Evolutionary conservation across 2,797 vertebrate genomes (phyloP), one percentile per base, ranked within the genome.

Genomic region (Pempheris klunzingeri): DNA sequence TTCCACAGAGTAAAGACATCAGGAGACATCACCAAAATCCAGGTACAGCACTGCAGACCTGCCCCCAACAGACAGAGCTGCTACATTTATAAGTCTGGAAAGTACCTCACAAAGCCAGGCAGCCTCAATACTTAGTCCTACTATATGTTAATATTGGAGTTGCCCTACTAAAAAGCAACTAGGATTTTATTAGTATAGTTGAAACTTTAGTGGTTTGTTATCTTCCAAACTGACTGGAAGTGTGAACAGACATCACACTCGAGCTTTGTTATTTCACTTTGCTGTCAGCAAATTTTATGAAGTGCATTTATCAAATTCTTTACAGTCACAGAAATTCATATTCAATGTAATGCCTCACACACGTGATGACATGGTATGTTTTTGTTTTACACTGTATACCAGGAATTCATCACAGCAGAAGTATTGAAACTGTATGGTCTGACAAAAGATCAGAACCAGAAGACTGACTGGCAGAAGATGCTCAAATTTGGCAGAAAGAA

Each of bases 401-500:
- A 96, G 95, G 92, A 90, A 5, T 98, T 97, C 86, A 93, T 99
- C 86, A 88, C 96, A 72, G 78, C 93, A 26, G 97, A 99, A 94
- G 96, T 99, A 24, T 92, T 99, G 76, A 97, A 97, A 85, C 74
- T 99, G 59, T 96, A 96, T 20, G 94, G 96, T 85, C 92, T 99
- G 77, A 95, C 91, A 83, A 97, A 97, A 68, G 97, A 98, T 57
- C 90, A 95, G 63, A 96, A 91, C 92, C 96, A 97, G 86, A 98
- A 97, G 94, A 97, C 95, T 10, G 98, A 99, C 92, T 99, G 98
- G 97, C 98, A 99, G 92, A 99, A 98, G 92, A 99, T 98, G 97
- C 96, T 99, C 78, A 99, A 99, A 92, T 99, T 99, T 86, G 98
- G 98, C 82, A 95, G 97, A 84, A 99, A 99, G 93, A 99, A 99